Base-by-base conservation (phyloP, 2,113 vertebrate species). In the Mustela nigripes region DNA sequence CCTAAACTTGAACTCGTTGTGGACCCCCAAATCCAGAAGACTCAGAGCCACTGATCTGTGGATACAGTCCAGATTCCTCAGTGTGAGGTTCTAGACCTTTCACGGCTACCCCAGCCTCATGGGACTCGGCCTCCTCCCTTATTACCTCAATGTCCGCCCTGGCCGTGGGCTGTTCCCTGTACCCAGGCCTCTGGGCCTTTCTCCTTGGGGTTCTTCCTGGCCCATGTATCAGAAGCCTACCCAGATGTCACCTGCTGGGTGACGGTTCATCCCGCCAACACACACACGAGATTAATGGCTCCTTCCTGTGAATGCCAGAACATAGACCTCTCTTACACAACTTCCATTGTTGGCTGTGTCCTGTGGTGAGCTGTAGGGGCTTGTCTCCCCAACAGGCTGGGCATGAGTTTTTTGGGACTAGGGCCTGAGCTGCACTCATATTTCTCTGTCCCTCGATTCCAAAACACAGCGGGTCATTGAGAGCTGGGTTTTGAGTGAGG, bases 91-190 rank as follows among this genome's bases (percentile, higher is more conserved):
- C 36, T 36, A 39, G n/a, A 16, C 21, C 26, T 14, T 65, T 62
- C 36, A 4, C 21, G 2, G 21, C 60, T 42, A 76, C 19, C 16
- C 5, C 2, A 36, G 10, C 58, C 65, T 31, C 24, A 15, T 2
- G 1, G 36, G 26, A 8, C 60, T n/a, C 19, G 11, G 33, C 71
- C 9, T 33, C 31, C 1, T 1, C 14, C 53, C 18, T 65, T 65
- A 65, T 39, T 22, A 33, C 22, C 6, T 19, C 3, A 1, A 24
- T 19, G 63, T 21, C 53, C 48, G 0, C 15, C n/a, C 7, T 48
- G 69, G 21, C 9, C 10, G 0, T 11, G 39, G 56, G 39, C 73
- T 63, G 4, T 33, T 45, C 56, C 18, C 9, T 2, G 1, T 45
- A 22, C 91, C 71, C 39, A 48, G 80, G 8, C 11, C 58, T 36